Base-by-base conservation (phyloP, 2,888 invertebrate species). In the Thelaira solivaga region DNA sequence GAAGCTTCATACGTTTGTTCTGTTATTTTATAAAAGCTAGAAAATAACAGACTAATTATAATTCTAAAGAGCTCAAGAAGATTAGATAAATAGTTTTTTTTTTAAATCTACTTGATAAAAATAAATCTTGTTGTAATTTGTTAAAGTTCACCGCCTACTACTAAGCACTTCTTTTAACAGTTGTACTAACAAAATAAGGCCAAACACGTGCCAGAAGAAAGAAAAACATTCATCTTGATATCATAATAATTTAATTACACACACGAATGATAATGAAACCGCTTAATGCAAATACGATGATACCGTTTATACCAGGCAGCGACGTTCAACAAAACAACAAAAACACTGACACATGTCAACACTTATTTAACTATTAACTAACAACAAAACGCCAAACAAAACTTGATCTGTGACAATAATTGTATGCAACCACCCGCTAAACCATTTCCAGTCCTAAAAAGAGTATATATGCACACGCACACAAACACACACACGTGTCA, bases 221-320 rank as follows among this genome's bases (percentile, higher is more conserved):
- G 31, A 29, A 24, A 6, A 41, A n/a, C 26, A 4, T 18, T 1
- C 13, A 47, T n/a, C n/a, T 16, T 13, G 31, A 51, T 67, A 81
- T 81, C 72, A 74, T 81, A 81, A 83, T 82, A 81, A 81, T 76
- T 68, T 81, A 83, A 83, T 83, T 82, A 82, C 80, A 72, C 41
- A 69, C 81, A 77, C 49, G 67, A 82, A 77, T 73, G 57, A 62
- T 34, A 71, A 47, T 34, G 49, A 31, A 64, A 31, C 26, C 73
- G 34, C 24, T 51, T 45, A 71, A 75, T 73, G 76, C 73, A 81
- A 80, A 76, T 77, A 65, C 62, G 64, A 80, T 81, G 80, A 76
- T 67, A 67, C 65, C 39, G 26, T 29, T 69, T 47, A 69, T 69
- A 49, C 39, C 47, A 26, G 45, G 43, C 34, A 29, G 39, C 18